Base-by-base conservation (phyloP, 2,888 invertebrate genomes). In the Limnephilus auricula region DNA sequence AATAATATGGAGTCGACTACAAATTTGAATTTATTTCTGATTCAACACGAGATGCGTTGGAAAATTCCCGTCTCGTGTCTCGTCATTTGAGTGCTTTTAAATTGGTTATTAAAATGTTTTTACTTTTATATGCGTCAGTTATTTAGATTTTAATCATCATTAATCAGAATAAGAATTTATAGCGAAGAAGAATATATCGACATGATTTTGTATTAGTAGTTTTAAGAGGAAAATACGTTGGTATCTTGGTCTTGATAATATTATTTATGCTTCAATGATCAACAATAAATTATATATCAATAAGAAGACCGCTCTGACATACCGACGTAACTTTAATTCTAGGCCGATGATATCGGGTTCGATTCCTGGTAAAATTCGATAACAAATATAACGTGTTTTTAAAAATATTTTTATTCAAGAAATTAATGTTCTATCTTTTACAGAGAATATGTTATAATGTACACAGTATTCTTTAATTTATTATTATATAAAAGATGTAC, bases 11-110 rank as follows among this genome's bases (percentile, higher is more conserved):
- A 45, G 31, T 79, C 84, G 85, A 80, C 86, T 86, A 90, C 86
- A n/a, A 86, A 90, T 90, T 87, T 78, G 87, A 87, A 87, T 87
- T 85, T 85, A 85, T 40, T 40, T 85, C 40, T 30, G 89, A 89
- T 80, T 80, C 25, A 25, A 89, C 34, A 37, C 78, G n/a, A 80
- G 37, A 37, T 45, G 85, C 85, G 37, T 85, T 85, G 34, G 85
- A 40, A 85, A 40, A 30, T 40, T 40, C 45, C 40, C 40, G 40
- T 85, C 30, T 85, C 85, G 25, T 65, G 65, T 65, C 82, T 82
- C 15, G 40, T 37, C 30, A 40, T 85, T 85, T 85, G 85, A 85
- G 85, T 40, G 85, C 85, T 85, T 85, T 85, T 85, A 85, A 40
- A 85, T 85, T 85, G 85, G 40, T 45, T 34, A 85, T 40, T 85